Conservation (phyloP, 2,888 invertebrate species). For the Megalurothrips usitatus region DNA sequence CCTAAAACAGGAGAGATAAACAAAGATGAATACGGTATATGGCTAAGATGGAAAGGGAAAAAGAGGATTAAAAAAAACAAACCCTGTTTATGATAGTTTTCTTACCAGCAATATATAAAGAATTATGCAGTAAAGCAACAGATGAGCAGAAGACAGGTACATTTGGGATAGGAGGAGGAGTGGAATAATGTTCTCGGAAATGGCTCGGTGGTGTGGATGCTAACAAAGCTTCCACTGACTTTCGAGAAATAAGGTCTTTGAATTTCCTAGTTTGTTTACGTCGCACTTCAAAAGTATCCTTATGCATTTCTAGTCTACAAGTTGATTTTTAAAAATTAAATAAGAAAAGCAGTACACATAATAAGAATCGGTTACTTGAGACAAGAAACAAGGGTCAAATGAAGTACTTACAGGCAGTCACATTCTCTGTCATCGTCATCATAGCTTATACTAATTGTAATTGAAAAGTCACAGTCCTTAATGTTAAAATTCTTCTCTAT, state of each 20-base stretch:
- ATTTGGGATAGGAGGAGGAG: conserved; percentile 53
- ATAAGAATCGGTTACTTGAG: conserved; percentile 23
- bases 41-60: too few relatives aligned
- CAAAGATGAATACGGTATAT: conserved; percentile 26
- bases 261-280: conserved; percentile 47
- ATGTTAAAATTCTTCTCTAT: conserved; percentile 56
- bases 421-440: conserved; percentile 56
- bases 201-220: conserved; percentile 48
- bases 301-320: conserved; percentile 49
- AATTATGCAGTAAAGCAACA: conserved; percentile 55
- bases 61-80: not conserved
- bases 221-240: conserved; percentile 57
- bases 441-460: conserved; percentile 57
- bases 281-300: conserved; percentile 48
- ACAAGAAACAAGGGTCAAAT: conserved; percentile 28
- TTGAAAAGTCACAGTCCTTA: conserved; percentile 53
- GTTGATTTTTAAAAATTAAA: conserved; percentile 29
- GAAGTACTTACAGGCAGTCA: conserved; percentile 49
- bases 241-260: conserved; percentile 59
- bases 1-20: conserved; percentile 45
- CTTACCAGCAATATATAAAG: conserved; percentile 60
- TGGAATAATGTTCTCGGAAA: conserved; percentile 51
- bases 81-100: not conserved
- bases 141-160: conserved; percentile 49
- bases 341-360: not conserved